Evolutionary conservation across 1,140 invertebrate species (phyloP).

Genomic region (Theocolax elegans): DNA sequence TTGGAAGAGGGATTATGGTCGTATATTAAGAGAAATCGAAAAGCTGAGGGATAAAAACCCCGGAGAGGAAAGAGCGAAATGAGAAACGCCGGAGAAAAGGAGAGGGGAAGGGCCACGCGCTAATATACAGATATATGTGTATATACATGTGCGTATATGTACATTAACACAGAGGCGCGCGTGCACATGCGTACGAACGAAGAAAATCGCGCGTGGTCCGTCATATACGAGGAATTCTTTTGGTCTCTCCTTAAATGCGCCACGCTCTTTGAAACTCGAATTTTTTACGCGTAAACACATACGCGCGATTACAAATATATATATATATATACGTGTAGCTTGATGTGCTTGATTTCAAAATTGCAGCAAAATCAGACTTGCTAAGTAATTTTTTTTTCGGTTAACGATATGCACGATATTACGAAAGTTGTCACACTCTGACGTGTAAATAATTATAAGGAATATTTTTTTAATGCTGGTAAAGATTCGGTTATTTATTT

Average conservation of each 20-base stretch:
- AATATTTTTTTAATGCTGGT: too few species aligned
- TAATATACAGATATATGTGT: not conserved
- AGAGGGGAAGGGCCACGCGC: not conserved
- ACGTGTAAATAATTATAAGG: too few species aligned
- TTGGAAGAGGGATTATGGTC: constrained; percentile 27
- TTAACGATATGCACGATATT: too few species aligned
- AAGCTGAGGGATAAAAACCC: constrained; percentile 44
- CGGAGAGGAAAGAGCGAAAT: constrained; percentile 37
- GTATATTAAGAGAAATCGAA: constrained; percentile 39
- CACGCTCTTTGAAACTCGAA: too few species aligned
- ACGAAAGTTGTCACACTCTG: too few species aligned
- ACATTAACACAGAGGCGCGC: not conserved
- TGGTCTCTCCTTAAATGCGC: constrained; percentile 3
- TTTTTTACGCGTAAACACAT: not conserved
- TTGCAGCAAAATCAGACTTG: too few species aligned
- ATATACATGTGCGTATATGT: not conserved
- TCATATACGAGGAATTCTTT: constrained; percentile 68
- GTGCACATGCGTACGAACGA: constrained; percentile 37
- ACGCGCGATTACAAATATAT: not conserved
- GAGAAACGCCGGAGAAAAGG: constrained; percentile 33
- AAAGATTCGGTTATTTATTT: too few species aligned
- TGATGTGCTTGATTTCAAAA: too few species aligned
- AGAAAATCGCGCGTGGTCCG: constrained; percentile 66
- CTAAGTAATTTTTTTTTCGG: too few species aligned
- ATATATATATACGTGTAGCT: too few species aligned